Evolutionary conservation across 1,140 invertebrate genomes (phyloP).

Genomic region (Tetragnatha versicolor): DNA sequence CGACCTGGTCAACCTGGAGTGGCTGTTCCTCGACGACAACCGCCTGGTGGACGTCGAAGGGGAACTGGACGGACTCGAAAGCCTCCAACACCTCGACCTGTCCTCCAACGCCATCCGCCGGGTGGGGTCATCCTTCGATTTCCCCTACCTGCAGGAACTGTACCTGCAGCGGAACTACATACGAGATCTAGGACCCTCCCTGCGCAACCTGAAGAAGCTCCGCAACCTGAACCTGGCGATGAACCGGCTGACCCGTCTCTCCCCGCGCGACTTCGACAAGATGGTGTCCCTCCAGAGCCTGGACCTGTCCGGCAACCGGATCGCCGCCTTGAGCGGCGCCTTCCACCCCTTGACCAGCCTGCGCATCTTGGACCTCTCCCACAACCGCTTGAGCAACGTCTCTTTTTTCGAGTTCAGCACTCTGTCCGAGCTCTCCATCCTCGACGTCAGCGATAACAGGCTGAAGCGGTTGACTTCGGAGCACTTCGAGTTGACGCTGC

Average conservation of each 20-base stretch:
- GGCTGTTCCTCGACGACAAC: constrained; percentile 39
- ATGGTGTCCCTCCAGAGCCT: constrained; percentile 14
- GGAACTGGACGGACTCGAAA: constrained; percentile 30
- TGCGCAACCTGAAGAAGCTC: constrained; percentile 5
- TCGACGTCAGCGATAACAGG: constrained; percentile 23
- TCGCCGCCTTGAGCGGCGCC: constrained; percentile 14
- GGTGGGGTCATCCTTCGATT: constrained; percentile 25
- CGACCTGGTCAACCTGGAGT: constrained; percentile 22
- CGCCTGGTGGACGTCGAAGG: constrained; percentile 24
- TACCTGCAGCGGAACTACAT: constrained; percentile 42
- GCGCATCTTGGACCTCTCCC: constrained; percentile 18
- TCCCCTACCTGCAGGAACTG: constrained; percentile 17
- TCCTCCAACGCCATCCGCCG: constrained; percentile 4
- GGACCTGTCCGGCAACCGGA: constrained; percentile 32
- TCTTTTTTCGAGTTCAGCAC: constrained; percentile 19
- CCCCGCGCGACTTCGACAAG: neutral
- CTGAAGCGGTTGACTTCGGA: neutral
- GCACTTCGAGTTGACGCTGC: neutral
- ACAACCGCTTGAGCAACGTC: constrained; percentile 13
- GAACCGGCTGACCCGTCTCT: constrained; percentile 13
- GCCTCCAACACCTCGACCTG: constrained; percentile 21
- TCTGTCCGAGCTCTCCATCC: constrained; percentile 14
- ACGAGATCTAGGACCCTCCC: constrained; percentile 14
- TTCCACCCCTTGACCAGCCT: constrained; percentile 8
- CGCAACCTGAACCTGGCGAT: constrained; percentile 34